A percentile compares a stretch with the other conserved stretches of the same genome.
These are phyloP conservation scores for Antheraea mylitta DNA, from an alignment of 1,140 invertebrate genomes.

Conservation along the genomic window DNA sequence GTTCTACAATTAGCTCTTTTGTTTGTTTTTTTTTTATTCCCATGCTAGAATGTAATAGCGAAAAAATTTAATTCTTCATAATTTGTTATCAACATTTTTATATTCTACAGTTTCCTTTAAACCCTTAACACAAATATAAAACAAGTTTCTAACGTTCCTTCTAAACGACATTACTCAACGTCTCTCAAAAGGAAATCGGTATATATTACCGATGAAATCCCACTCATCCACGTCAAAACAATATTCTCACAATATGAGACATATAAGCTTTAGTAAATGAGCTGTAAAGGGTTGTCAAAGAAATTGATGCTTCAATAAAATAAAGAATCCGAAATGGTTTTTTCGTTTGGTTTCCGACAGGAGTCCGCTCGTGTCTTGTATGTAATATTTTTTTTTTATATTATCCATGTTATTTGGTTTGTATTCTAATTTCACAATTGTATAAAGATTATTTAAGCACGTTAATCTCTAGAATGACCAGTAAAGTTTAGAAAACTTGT, in stretches of 20 bases:
- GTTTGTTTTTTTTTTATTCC: too few species aligned
- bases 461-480: too few species aligned
- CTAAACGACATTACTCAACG: neutral
- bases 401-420: too few species aligned
- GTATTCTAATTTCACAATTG: too few species aligned
- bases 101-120: too few species aligned
- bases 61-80: too few species aligned
- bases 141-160: neutral
- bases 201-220: neutral
- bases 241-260: neutral
- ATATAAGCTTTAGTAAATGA: neutral
- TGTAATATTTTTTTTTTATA: neutral
- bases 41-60: too few species aligned
- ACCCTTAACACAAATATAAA: neutral
- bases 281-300: neutral
- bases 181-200: neutral
- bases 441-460: too few species aligned
- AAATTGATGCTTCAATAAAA: conserved; percentile 1
- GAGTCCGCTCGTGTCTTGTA: neutral
- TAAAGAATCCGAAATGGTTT: conserved; percentile 3
- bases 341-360: neutral
- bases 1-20: too few species aligned
- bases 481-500: too few species aligned
- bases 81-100: too few species aligned
- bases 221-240: neutral